phyloP scores from a whole-genome alignment of 2,888 invertebrate genomes.

The Chrysolina oricalcia region DNA sequence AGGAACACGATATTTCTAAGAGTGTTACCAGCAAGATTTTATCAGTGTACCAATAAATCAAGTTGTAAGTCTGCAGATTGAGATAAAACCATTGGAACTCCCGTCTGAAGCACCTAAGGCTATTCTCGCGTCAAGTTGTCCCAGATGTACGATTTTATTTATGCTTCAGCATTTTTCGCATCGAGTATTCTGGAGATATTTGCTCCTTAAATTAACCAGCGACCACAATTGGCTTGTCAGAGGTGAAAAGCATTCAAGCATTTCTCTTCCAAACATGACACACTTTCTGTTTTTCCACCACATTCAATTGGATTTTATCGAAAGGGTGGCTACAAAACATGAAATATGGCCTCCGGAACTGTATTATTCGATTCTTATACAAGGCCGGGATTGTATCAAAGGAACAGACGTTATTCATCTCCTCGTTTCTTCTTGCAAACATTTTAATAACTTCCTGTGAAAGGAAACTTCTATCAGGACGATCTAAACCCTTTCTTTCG shows the following conservation, averaged over 20 bases:
- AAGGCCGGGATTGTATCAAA: background rate
- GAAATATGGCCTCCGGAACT: slow-evolving; percentile 28
- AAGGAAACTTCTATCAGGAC: background rate
- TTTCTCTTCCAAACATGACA: slow-evolving; percentile 38
- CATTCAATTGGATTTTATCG: slow-evolving; percentile 43
- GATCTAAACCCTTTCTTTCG: background rate
- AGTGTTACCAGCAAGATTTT: slow-evolving; percentile 69
- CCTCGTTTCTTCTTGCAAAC: background rate
- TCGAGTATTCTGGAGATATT: slow-evolving; percentile 61
- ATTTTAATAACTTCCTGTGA: slow-evolving; percentile 18
- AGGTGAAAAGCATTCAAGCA: slow-evolving; percentile 48
- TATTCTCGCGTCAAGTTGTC: slow-evolving; percentile 68
- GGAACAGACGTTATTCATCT: slow-evolving; percentile 1
- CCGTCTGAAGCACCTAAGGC: slow-evolving; percentile 69
- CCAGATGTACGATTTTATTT: slow-evolving; percentile 69
- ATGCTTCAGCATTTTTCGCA: slow-evolving; percentile 67
- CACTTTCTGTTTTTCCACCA: slow-evolving; percentile 35
- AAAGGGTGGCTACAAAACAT: slow-evolving; percentile 29
- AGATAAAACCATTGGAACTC: slow-evolving; percentile 67
- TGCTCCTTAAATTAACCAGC: slow-evolving; percentile 65
- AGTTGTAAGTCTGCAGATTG: slow-evolving; percentile 68
- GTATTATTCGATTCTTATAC: slow-evolving; percentile 8
- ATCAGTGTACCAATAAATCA: slow-evolving; percentile 70
- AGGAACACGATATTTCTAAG: slow-evolving; percentile 55
- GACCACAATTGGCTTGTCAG: slow-evolving; percentile 50